A percentile compares a stretch with the other conserved stretches of the same genome.
phyloP scores from a whole-genome alignment of 2,888 invertebrate species.

The Trichogramma dendrolimi region DNA sequence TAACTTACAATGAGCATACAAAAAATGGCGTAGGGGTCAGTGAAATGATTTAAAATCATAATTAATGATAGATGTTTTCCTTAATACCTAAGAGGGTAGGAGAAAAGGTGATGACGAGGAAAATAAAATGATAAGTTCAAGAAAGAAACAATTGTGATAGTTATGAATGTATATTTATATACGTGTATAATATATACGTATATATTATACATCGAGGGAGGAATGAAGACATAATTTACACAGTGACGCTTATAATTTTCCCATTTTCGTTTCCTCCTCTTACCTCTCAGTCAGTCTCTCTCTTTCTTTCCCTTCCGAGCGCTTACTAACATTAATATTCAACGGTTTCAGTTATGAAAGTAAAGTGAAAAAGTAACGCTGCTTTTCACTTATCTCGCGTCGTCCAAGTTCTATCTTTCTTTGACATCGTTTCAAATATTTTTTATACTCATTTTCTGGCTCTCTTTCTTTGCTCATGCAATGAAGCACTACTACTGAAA shows the following conservation, averaged over 20 bases:
- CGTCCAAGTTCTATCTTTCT: neutral
- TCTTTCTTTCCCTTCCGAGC: conserved; percentile 39
- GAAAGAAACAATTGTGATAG: no score
- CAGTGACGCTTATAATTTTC: conserved; percentile 48
- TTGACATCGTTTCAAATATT: conserved; percentile 23
- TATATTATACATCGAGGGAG: no score
- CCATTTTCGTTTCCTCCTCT: conserved; percentile 44
- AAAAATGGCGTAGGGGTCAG: no score
- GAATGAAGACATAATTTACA: conserved; percentile 38
- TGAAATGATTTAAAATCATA: no score
- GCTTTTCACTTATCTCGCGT: conserved; percentile 21
- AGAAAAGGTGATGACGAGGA: no score
- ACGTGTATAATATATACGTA: no score
- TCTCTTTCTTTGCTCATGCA: neutral
- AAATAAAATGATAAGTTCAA: no score
- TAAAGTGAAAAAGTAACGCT: conserved; percentile 51
- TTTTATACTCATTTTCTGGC: conserved; percentile 17
- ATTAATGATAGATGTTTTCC: no score
- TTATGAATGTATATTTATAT: no score
- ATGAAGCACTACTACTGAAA: conserved; percentile 14
- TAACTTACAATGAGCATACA: no score
- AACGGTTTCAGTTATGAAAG: conserved; percentile 51
- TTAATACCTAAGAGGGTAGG: no score
- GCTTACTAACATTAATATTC: conserved; percentile 49
- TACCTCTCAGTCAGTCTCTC: conserved; percentile 30